Evolutionary conservation across 2,888 invertebrate species (phyloP), one percentile per base, ranked within the genome.

Genomic region (Siphlonurus alternatus): DNA sequence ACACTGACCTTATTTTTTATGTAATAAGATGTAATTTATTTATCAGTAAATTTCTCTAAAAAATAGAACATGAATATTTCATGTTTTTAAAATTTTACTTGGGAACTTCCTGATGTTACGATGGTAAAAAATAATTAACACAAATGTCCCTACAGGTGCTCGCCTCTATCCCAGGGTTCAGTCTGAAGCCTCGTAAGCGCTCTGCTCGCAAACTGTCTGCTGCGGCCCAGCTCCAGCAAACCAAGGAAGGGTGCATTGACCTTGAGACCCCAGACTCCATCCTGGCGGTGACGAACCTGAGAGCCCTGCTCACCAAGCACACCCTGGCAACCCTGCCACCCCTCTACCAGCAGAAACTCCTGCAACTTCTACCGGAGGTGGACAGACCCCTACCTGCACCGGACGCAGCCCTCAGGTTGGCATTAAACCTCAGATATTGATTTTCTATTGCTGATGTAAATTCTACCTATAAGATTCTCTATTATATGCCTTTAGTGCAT

Each of bases 251-350:
- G 63, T 89, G 90, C 74, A 90, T 97, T 69, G 96, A 97, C 77
- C 80, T 97, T 71, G 94, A 95, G 78, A 94, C 95, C 56, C 94
- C 96, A 22, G 94, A 95, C 74, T 96, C 96, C 63, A 93, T 97
- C 73, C 81, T 97, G 74, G 90, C 92, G 63, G 91, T 91, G 74
- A 93, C 93, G 61, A 95, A 95, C 78, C 81, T 97, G 69, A 81
- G 94, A 73, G 86, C 89, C 67, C 79, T 97, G 69, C 80, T 97
- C 66, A 92, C 59, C 53, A 22, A 60, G 61, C 90, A 93, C 74
- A 95, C 96, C 61, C 96, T 96, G 78, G 85, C 88, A 68, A 79
- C 86, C 69, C 81, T 95, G 71, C 93, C 94, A 68, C 84, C 88
- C 68, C 79, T 90, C 66, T 95, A 94, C 79, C 96, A 96, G 78